phyloP scores from a whole-genome alignment of 2,888 invertebrate genomes.

The Rhogogaster chlorosoma region DNA sequence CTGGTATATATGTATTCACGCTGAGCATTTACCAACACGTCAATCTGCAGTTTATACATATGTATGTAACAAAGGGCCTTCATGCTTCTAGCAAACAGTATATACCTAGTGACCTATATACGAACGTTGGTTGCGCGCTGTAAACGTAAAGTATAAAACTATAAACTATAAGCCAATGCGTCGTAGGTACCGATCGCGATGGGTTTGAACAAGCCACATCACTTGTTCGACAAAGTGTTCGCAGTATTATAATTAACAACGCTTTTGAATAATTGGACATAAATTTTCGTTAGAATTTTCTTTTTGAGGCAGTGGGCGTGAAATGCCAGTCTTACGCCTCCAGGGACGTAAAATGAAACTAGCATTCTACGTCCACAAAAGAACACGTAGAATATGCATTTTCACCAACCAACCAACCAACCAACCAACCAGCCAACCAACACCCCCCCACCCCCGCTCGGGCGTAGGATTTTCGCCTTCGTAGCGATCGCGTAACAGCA shows the following conservation, averaged over 20 bases:
- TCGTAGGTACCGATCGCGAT: slow-evolving; percentile 15
- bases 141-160: slow-evolving; percentile 33
- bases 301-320: no score
- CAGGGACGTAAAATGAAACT: no score
- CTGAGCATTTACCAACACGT: slow-evolving; percentile 41
- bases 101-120: slow-evolving; percentile 69
- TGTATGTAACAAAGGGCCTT: slow-evolving; percentile 57
- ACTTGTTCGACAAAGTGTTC: neutral
- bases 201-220: slow-evolving; percentile 24
- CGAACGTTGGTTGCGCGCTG: slow-evolving; percentile 40
- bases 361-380: no score
- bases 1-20: neutral
- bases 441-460: no score
- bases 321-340: no score
- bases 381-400: no score
- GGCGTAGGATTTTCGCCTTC: no score
- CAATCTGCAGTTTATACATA: slow-evolving; percentile 50
- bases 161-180: slow-evolving; percentile 44
- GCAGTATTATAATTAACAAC: no score
- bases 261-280: neutral
- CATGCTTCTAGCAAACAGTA: slow-evolving; percentile 53
- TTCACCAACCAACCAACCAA: no score
- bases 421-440: no score
- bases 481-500: no score
- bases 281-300: neutral